Percentiles rank a stretch among this genome's conserved stretches.
Evolutionary conservation across 2,888 invertebrate genomes (phyloP).

Genomic region (Dynastes grantii): DNA sequence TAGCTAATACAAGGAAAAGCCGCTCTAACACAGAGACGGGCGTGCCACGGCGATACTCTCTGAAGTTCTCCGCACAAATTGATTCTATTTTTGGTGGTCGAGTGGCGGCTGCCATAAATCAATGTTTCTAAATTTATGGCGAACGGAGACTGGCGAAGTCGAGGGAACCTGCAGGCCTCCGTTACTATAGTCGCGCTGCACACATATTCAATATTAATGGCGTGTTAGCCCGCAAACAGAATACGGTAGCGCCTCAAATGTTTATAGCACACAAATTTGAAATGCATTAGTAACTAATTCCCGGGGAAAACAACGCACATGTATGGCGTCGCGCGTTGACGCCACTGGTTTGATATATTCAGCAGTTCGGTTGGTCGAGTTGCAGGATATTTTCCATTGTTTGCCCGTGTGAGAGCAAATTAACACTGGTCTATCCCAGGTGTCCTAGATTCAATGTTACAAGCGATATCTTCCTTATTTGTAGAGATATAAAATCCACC

Average conservation of each 20-base stretch:
- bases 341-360: conserved; percentile 20
- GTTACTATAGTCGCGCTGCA: neutral
- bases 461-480: too few relatives aligned
- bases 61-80: conserved; percentile 17
- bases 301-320: conserved; percentile 23
- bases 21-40: too few relatives aligned
- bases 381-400: neutral
- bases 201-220: conserved; percentile 45
- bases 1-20: too few relatives aligned
- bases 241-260: conserved; percentile 38
- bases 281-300: conserved; percentile 44
- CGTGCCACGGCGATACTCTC: too few relatives aligned
- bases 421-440: too few relatives aligned
- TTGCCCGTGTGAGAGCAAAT: too few relatives aligned
- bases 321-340: conserved; percentile 19
- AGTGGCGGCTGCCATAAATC: conserved; percentile 43
- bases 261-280: conserved; percentile 41
- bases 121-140: conserved; percentile 46
- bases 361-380: neutral
- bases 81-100: conserved; percentile 42
- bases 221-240: conserved; percentile 42
- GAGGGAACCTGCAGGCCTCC: neutral
- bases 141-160: neutral
- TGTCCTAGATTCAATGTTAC: too few relatives aligned
- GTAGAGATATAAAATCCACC: too few relatives aligned